Evolutionary conservation across 2,888 invertebrate species (phyloP), one percentile per base, ranked within the genome.

Genomic region (Pammene fasciana): DNA sequence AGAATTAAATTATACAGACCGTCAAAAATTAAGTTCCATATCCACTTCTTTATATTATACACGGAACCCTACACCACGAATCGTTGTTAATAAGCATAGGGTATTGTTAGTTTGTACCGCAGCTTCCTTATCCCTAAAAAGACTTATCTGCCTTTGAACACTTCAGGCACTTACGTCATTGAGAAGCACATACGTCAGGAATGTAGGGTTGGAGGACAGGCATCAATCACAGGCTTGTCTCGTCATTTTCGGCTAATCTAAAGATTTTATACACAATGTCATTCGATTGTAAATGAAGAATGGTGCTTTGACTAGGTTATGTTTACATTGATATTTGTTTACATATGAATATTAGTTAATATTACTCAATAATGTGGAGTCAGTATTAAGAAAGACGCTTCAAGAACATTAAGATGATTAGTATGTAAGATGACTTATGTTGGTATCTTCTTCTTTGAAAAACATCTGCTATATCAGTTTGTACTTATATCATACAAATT

Each of bases 191-290:
- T 18, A 59, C 72, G 72, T 70, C 70, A 72, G 80, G 82, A 80
- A 81, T 83, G 76, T 75, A 76, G 82, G 83, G 82, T 84, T 86
- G 82, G 81, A 86, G 87, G 87, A 89, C 86, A 87, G 78, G 78
- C 89, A 92, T 92, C 89, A 87, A 92, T 92, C 92, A 90, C 76
- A 71, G 71, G 76, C 79, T 83, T 81, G 83, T 86, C 82, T 78
- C 78, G 82, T 85, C 81, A 78, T 85, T 83, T 86, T 87, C 82
- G 82, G 79, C 76, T 84, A 86, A 87, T 84, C 82, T 81, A 83
- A 76, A 78, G 78, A 84, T 79, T 85, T 81, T 80, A 83, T 82
- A 82, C 87, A 81, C 76, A 88, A 86, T 87, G 86, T 88, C 84
- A 85, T 79, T 82, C 75, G 76, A 82, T 79, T 76, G 78, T 85